A percentile compares a stretch with the other conserved stretches of the same genome.
phyloP scores from a whole-genome alignment of 2,888 invertebrate genomes.

The Acanthosoma haemorrhoidale region DNA sequence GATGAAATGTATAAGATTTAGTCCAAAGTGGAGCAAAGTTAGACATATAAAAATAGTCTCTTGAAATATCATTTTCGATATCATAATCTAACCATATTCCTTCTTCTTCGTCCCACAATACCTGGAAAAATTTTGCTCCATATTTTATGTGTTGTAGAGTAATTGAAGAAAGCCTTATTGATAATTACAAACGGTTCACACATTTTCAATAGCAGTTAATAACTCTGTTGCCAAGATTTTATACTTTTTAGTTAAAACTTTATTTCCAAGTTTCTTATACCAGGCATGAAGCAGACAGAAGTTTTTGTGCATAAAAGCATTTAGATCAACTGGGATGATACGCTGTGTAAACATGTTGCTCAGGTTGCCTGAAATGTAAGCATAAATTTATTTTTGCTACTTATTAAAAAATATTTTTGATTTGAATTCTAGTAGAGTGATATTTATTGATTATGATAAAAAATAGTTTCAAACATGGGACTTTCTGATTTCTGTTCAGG shows the following conservation, averaged over 20 bases:
- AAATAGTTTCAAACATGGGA: too few relatives aligned
- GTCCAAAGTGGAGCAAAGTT: slow-evolving; percentile 73
- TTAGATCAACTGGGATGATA: slow-evolving; percentile 76
- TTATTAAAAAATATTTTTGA: background rate
- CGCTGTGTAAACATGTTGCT: slow-evolving; percentile 58
- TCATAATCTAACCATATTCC: slow-evolving; percentile 81
- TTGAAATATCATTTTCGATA: slow-evolving; percentile 47
- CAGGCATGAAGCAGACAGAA: slow-evolving; percentile 59
- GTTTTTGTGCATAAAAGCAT: slow-evolving; percentile 68
- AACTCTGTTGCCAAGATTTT: slow-evolving; percentile 50
- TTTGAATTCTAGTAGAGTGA: background rate
- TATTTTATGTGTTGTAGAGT: background rate
- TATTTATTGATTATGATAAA: too few relatives aligned
- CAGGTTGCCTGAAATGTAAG: slow-evolving; percentile 49
- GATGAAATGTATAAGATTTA: slow-evolving; percentile 39
- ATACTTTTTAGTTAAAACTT: slow-evolving; percentile 42
- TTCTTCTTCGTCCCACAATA: slow-evolving; percentile 68
- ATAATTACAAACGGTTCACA: background rate
- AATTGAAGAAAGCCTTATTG: background rate
- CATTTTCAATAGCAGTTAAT: slow-evolving; percentile 58
- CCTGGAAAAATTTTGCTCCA: slow-evolving; percentile 35
- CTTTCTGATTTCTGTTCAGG: too few relatives aligned
- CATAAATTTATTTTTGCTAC: too few relatives aligned
- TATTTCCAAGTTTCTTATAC: slow-evolving; percentile 54
- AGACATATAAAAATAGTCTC: slow-evolving; percentile 64